Conservation (phyloP, 2,113 vertebrate species). For the Notechis scutatus region DNA sequence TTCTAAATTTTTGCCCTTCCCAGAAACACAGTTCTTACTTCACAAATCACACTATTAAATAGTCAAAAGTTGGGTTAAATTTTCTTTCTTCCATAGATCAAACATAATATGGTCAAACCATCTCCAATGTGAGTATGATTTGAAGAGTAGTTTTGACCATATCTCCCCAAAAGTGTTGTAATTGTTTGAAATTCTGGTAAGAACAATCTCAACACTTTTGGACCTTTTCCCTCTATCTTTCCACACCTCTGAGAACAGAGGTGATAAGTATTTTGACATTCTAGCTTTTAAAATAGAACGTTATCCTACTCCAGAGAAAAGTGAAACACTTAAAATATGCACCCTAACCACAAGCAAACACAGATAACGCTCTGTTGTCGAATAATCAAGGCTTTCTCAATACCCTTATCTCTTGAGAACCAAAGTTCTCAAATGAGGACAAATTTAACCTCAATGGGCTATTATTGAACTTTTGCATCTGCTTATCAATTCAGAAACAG, state of each 20-base stretch:
- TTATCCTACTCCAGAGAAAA: background rate
- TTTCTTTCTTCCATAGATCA: background rate
- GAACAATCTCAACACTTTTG: background rate
- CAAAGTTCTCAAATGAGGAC: slow-evolving; percentile 12
- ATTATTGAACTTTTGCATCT: slow-evolving; percentile 18
- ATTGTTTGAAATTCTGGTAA: background rate
- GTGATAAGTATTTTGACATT: background rate
- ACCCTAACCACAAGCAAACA: background rate
- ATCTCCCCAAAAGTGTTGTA: background rate
- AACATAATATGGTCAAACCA: background rate
- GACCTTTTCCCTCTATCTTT: background rate
- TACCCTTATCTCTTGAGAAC: background rate
- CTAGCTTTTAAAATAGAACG: background rate
- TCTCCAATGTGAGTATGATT: background rate
- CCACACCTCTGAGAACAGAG: background rate
- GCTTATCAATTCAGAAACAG: slow-evolving; percentile 16
- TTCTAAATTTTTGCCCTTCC: background rate
- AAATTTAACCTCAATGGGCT: background rate
- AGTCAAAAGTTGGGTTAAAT: background rate
- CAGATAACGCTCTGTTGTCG: too few relatives aligned
- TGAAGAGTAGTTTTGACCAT: background rate
- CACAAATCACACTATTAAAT: background rate
- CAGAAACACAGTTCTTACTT: background rate
- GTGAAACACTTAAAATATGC: background rate
- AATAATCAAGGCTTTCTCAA: background rate